phyloP scores from a whole-genome alignment of 1,140 invertebrate species.

The Drosophila arawakana region DNA sequence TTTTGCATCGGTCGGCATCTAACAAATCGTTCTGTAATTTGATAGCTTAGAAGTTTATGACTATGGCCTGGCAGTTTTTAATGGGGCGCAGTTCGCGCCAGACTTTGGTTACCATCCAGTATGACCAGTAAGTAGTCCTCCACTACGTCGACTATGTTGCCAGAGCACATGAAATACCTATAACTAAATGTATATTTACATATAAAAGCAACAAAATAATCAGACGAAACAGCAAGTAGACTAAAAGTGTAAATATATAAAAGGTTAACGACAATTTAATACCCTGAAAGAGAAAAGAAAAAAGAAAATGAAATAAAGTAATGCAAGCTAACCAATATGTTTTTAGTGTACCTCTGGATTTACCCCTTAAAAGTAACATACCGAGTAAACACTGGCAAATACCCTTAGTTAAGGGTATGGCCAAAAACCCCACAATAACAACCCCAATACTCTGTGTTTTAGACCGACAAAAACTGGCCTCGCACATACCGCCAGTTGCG shows the following conservation, averaged over 20 bases:
- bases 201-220: conserved; percentile 32
- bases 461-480: conserved; percentile 60
- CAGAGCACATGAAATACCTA: conserved; percentile 11
- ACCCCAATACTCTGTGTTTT: conserved; percentile 34
- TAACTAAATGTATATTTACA: conserved; percentile 22
- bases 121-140: conserved; percentile 9
- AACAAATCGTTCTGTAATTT: conserved; percentile 83
- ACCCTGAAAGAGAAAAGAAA: background rate
- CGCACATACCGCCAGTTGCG: conserved; percentile 7
- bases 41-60: conserved; percentile 83
- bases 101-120: conserved; percentile 5
- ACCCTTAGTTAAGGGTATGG: conserved; percentile 12
- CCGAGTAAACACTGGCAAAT: background rate
- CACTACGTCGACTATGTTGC: conserved; percentile 45
- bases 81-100: conserved; percentile 60
- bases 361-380: background rate
- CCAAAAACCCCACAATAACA: conserved; percentile 36
- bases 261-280: background rate
- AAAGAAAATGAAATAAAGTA: background rate
- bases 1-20: conserved; percentile 75
- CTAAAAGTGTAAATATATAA: background rate
- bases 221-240: background rate
- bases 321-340: too few species aligned
- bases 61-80: conserved; percentile 77
- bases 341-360: background rate